phyloP scores from a whole-genome alignment of 1,140 invertebrate species.

The Caenorhabditis briggsae region DNA sequence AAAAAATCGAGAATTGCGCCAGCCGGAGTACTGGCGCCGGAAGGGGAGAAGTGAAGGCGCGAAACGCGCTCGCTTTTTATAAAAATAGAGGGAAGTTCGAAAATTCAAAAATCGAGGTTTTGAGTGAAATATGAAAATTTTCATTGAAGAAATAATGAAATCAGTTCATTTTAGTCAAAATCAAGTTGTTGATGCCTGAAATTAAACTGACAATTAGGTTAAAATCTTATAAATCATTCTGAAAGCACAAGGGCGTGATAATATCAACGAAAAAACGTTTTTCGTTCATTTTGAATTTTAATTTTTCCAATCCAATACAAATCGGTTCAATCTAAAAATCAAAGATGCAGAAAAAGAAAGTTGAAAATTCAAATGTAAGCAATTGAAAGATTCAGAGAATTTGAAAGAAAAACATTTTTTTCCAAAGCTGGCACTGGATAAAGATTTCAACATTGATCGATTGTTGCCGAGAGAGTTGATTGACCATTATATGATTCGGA shows the following conservation, averaged over 20 bases:
- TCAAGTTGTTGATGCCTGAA: too few relatives aligned
- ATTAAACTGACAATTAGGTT: too few relatives aligned
- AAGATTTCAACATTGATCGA: slow-evolving; percentile 45
- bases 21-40: background rate
- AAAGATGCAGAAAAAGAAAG: background rate
- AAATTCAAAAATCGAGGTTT: too few relatives aligned
- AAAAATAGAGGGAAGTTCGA: background rate
- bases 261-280: background rate
- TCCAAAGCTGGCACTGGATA: slow-evolving; percentile 16
- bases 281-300: background rate
- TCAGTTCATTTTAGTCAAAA: too few relatives aligned
- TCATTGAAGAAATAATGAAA: too few relatives aligned
- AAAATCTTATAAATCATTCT: too few relatives aligned
- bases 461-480: slow-evolving; percentile 12
- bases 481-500: slow-evolving; percentile 44
- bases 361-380: background rate
- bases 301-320: background rate
- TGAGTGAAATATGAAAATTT: too few relatives aligned
- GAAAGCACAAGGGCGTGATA: too few relatives aligned
- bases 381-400: background rate
- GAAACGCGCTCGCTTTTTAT: background rate
- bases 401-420: background rate
- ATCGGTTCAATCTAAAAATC: background rate
- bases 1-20: background rate
- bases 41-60: background rate